Evolutionary conservation across 2,888 invertebrate genomes (phyloP).

Genomic region (Gastracanthus pulcherrimus): DNA sequence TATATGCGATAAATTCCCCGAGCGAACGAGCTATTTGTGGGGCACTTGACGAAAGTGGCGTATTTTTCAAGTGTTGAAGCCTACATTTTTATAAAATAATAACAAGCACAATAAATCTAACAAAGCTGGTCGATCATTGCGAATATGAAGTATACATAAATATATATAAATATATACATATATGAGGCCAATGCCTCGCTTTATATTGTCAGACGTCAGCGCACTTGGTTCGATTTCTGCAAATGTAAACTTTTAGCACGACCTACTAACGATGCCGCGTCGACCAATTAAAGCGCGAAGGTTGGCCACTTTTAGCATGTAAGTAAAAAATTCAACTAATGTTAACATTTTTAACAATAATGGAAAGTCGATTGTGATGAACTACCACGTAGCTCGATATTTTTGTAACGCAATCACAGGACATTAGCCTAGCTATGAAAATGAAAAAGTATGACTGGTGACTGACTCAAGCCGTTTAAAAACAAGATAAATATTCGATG

Average conservation of each 20-base stretch:
- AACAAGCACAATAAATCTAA: conserved; percentile 38
- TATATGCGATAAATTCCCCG: not conserved
- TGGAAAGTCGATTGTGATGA: conserved; percentile 24
- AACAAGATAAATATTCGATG: not conserved
- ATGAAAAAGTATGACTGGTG: not conserved
- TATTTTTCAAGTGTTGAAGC: conserved; percentile 1
- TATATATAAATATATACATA: not conserved
- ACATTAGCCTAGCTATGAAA: not conserved
- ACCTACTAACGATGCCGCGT: not conserved
- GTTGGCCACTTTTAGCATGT: not conserved
- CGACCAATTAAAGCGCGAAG: not conserved
- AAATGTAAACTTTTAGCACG: not conserved
- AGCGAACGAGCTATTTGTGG: not conserved
- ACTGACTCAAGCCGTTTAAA: not conserved
- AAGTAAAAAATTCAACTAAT: not conserved
- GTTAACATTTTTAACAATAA: not conserved
- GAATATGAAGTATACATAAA: not conserved
- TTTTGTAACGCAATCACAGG: conserved; percentile 34
- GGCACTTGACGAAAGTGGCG: not conserved
- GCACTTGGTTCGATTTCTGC: not conserved
- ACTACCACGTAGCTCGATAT: conserved; percentile 22
- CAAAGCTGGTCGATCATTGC: conserved; percentile 8
- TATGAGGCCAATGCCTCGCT: not conserved
- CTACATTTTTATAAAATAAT: conserved; percentile 22
- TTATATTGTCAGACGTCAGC: not conserved